Conservation (phyloP, 2,888 invertebrate genomes). For the Eupithecia subfuscata region DNA sequence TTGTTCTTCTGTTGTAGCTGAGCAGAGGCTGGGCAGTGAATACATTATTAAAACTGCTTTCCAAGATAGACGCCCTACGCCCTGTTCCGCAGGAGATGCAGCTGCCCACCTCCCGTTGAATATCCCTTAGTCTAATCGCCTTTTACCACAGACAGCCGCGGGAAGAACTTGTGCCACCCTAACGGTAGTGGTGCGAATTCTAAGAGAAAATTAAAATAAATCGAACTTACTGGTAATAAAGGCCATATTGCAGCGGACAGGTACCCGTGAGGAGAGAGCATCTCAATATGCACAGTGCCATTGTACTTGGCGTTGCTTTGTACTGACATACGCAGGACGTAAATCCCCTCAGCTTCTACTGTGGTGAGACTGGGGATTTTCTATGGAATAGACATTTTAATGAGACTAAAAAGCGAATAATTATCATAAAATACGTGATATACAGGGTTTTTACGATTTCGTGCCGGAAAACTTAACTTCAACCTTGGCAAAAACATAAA, state of each 20-base stretch:
- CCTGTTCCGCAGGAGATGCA: too few species aligned
- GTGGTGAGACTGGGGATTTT: constrained; percentile 81
- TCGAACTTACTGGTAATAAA: constrained; percentile 87
- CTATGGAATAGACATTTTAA: constrained; percentile 47
- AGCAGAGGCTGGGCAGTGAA: too few species aligned
- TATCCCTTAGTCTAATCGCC: too few species aligned
- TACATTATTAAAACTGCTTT: not conserved
- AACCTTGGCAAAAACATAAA: not conserved
- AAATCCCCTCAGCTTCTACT: constrained; percentile 88
- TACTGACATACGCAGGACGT: constrained; percentile 77
- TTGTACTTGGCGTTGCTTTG: constrained; percentile 75
- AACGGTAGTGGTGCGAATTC: not conserved
- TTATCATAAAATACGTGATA: not conserved
- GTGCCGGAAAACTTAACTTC: not conserved
- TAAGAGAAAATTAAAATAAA: not conserved
- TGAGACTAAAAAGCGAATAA: not conserved
- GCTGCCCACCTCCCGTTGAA: too few species aligned
- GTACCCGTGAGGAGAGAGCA: constrained; percentile 91
- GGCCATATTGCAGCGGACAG: constrained; percentile 96
- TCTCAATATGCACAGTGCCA: constrained; percentile 87
- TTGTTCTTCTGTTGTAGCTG: too few species aligned
- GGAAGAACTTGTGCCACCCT: too few species aligned
- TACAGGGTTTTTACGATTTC: not conserved
- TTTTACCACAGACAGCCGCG: too few species aligned
- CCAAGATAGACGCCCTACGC: not conserved